These are phyloP conservation scores for Neogobius melanostomus DNA, from an alignment of 2,113 vertebrate species.

Conservation along the genomic window DNA sequence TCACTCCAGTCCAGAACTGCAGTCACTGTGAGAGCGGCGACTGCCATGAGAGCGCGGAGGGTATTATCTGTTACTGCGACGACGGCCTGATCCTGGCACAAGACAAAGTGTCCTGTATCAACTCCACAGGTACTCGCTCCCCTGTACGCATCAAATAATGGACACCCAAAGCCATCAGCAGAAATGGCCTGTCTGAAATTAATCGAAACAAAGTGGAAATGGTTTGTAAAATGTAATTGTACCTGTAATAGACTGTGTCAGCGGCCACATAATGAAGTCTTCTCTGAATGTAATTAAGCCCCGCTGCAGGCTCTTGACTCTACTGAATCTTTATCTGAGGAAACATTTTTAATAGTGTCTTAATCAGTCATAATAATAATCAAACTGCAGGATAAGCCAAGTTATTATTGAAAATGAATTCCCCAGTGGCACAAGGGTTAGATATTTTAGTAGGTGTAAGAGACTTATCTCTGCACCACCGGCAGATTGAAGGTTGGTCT, in stretches of 20 bases:
- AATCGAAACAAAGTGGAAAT: constrained; percentile 22
- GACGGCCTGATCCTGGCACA: constrained; percentile 82
- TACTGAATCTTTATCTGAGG: constrained; percentile 58
- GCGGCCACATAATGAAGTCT: constrained; percentile 48
- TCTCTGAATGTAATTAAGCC: constrained; percentile 57
- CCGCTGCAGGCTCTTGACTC: constrained; percentile 33
- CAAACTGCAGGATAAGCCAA: constrained; percentile 33
- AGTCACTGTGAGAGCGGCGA: constrained; percentile 92
- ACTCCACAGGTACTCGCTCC: constrained; percentile 58
- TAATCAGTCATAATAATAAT: constrained; percentile 55
- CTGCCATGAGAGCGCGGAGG: constrained; percentile 82
- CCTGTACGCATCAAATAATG: not conserved
- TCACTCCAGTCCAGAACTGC: constrained; percentile 92
- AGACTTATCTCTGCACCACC: constrained; percentile 15
- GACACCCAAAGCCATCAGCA: not conserved
- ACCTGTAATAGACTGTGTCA: constrained; percentile 58
- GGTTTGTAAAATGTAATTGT: constrained; percentile 40
- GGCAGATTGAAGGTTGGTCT: constrained; percentile 32
- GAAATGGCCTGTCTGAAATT: constrained; percentile 11
- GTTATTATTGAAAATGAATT: constrained; percentile 29
- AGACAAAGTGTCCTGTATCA: constrained; percentile 86
- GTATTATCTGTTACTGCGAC: constrained; percentile 88
- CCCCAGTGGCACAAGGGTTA: not conserved
- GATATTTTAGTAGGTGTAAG: not conserved
- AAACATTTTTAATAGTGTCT: constrained; percentile 38